phyloP scores from a whole-genome alignment of 2,888 invertebrate species.

The Drosophila cognata region DNA sequence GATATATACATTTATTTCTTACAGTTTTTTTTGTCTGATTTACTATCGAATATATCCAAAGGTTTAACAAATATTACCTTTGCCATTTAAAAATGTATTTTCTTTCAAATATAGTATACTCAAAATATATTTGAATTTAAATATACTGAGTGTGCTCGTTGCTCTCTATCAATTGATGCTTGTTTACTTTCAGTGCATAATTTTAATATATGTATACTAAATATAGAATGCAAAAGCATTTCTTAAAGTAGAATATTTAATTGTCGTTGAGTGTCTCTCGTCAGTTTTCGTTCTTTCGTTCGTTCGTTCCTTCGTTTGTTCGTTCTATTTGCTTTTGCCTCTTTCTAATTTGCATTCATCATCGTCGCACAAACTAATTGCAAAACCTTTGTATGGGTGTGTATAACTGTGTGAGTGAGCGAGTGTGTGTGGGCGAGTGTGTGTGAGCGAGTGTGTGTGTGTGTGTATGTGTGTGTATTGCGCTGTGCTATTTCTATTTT shows the following conservation, averaged over 20 bases:
- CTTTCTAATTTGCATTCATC: constrained; percentile 78
- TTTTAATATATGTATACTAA: background rate
- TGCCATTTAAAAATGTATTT: background rate
- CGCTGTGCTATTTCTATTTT: constrained; percentile 64
- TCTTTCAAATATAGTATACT: too few species aligned
- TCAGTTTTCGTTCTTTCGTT: constrained; percentile 20
- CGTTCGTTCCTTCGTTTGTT: background rate
- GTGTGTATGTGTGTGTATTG: constrained; percentile 39
- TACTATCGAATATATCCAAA: too few species aligned
- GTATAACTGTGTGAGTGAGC: constrained; percentile 37
- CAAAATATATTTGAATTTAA: background rate
- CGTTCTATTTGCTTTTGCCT: constrained; percentile 32
- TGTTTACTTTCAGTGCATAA: background rate
- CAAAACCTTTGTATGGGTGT: constrained; percentile 47
- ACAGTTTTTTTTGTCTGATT: background rate
- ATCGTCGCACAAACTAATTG: constrained; percentile 77
- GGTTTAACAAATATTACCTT: background rate
- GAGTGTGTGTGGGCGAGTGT: constrained; percentile 13
- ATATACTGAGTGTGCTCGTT: background rate
- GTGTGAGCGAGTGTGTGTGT: constrained; percentile 29
- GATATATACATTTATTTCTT: background rate
- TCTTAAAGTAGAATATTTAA: constrained; percentile 18
- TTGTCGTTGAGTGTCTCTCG: background rate
- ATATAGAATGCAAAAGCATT: background rate
- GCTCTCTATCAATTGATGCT: background rate